Conservation (phyloP, 2,113 vertebrate species). For the Ictalurus punctatus region DNA sequence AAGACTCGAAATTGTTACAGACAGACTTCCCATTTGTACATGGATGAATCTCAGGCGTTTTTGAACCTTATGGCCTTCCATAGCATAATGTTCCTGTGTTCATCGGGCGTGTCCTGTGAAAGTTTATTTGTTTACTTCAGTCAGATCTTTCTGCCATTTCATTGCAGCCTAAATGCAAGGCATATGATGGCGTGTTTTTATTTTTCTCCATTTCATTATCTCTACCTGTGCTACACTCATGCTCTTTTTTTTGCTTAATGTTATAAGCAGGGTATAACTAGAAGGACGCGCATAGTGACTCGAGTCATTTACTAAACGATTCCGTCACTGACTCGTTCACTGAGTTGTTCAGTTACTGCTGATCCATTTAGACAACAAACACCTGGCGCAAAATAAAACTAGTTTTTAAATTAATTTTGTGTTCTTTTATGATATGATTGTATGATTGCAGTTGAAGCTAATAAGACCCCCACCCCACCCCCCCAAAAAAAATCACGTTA, state of each 20-base stretch:
- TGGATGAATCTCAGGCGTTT: neutral
- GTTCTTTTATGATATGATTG: neutral
- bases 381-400: too few species aligned
- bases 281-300: neutral
- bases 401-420: neutral
- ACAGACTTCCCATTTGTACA: neutral
- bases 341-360: neutral
- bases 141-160: neutral
- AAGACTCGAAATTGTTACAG: neutral
- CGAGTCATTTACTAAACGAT: neutral
- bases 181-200: neutral
- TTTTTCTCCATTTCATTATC: neutral
- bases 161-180: neutral
- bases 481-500: too few species aligned
- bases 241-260: neutral
- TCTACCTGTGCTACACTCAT: neutral
- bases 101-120: constrained; percentile 17
- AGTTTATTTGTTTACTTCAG: neutral
- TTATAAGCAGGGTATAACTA: neutral
- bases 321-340: neutral
- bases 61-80: neutral
- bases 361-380: neutral
- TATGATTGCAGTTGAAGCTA: neutral
- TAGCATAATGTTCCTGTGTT: neutral
- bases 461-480: too few species aligned